These are phyloP conservation scores for Thymallus thymallus DNA, from an alignment of 2,113 vertebrate genomes.

Conservation along the genomic window DNA sequence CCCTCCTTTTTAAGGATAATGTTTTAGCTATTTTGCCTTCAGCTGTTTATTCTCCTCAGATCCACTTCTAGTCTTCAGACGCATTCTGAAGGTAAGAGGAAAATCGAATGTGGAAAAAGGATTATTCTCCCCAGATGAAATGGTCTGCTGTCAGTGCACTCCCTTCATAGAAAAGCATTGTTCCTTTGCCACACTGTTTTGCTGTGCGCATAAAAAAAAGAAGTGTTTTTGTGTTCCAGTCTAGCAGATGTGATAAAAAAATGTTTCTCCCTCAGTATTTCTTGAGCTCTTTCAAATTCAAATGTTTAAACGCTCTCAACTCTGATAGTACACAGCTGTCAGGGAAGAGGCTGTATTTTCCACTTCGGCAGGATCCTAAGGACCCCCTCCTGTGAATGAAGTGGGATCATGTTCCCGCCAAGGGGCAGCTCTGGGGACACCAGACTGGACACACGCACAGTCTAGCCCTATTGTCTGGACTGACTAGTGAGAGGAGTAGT, in stretches of 20 bases:
- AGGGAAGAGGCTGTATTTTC: not conserved
- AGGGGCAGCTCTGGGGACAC: not conserved
- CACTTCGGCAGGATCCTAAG: not conserved
- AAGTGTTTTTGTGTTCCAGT: not conserved
- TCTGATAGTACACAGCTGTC: not conserved
- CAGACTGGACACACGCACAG: not conserved
- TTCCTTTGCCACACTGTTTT: slow-evolving; percentile 6
- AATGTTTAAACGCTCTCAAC: not conserved
- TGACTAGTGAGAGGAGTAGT: not conserved
- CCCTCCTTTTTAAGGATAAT: no score
- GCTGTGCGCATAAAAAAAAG: not conserved
- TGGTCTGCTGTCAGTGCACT: not conserved
- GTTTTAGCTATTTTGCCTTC: not conserved
- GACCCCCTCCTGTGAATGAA: not conserved
- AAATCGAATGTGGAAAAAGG: not conserved
- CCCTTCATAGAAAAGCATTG: not conserved
- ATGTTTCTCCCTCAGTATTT: not conserved
- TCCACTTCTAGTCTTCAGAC: not conserved
- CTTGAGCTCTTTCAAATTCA: not conserved
- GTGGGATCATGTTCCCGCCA: not conserved
- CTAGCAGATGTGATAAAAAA: no score
- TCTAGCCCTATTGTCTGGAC: not conserved
- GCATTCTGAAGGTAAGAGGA: not conserved
- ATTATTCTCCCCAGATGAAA: slow-evolving; percentile 2
- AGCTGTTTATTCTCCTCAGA: not conserved